These are phyloP conservation scores for Pluvianellus socialis DNA, from an alignment of 2,113 vertebrate species.

Conservation along the genomic window DNA sequence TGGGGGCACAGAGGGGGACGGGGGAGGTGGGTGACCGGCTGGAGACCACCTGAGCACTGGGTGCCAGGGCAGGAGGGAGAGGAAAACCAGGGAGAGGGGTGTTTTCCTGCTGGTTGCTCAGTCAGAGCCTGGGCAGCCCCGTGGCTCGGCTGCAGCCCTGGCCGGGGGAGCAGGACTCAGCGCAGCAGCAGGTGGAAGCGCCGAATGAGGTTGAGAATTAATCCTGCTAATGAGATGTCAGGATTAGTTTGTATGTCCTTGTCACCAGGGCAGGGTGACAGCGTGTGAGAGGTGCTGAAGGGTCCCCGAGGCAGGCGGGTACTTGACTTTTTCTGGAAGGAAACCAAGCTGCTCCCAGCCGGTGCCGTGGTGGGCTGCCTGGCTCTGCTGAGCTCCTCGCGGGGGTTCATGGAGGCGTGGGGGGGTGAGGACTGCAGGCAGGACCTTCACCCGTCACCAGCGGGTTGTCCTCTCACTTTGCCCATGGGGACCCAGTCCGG, in stretches of 20 bases:
- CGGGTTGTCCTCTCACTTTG: neutral
- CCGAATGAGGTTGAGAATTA: neutral
- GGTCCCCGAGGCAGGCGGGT: neutral
- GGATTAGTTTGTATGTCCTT: conserved; percentile 30
- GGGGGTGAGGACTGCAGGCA: neutral
- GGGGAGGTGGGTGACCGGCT: rapidly evolving
- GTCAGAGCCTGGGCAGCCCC: neutral
- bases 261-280: neutral
- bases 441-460: neutral
- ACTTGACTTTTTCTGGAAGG: neutral
- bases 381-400: rapidly evolving
- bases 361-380: rapidly evolving
- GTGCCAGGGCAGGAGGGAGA: neutral
- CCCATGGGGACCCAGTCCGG: rapidly evolving
- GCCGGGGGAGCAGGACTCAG: rapidly evolving
- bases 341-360: rapidly evolving
- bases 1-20: rapidly evolving
- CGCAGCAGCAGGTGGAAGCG: neutral
- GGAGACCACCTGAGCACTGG: neutral
- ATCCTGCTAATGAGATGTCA: conserved; percentile 37
- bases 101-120: neutral
- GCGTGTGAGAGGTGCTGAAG: neutral
- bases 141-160: rapidly evolving
- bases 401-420: neutral
- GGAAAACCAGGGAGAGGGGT: no score